Evolutionary conservation across 2,888 invertebrate genomes (phyloP).

Genomic region (Tenodera sinensis): DNA sequence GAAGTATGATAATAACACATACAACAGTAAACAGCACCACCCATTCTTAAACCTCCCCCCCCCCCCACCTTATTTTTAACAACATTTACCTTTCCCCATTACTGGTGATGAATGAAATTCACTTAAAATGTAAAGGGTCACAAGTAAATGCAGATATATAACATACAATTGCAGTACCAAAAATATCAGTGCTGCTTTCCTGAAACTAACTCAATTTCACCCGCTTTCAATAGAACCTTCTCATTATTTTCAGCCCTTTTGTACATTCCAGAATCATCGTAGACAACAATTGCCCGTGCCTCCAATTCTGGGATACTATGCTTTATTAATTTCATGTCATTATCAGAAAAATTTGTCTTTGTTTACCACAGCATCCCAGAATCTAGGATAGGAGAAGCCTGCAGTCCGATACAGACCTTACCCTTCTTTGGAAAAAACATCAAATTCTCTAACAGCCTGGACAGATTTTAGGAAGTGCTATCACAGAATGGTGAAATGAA

Average conservation of each 20-base stretch:
- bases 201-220: not conserved
- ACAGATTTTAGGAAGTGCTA: not conserved
- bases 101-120: not conserved
- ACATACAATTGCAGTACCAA: not conserved
- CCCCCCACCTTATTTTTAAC: no score
- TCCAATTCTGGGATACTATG: not conserved
- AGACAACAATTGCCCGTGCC: not conserved
- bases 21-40: conserved; percentile 10
- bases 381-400: not conserved
- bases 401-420: not conserved
- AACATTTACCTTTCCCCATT: not conserved
- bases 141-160: not conserved
- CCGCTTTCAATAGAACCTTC: not conserved
- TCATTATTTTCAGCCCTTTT: not conserved
- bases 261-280: not conserved
- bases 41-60: not conserved
- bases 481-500: not conserved
- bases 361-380: not conserved
- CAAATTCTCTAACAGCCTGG: not conserved
- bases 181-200: not conserved
- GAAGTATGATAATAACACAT: not conserved
- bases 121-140: not conserved
- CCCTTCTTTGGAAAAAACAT: not conserved
- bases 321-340: not conserved
- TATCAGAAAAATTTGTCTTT: not conserved